Percentiles rank a stretch among this genome's conserved stretches.
Evolutionary conservation across 1,140 invertebrate species (phyloP).

Genomic region (Apocrypta bakeri): DNA sequence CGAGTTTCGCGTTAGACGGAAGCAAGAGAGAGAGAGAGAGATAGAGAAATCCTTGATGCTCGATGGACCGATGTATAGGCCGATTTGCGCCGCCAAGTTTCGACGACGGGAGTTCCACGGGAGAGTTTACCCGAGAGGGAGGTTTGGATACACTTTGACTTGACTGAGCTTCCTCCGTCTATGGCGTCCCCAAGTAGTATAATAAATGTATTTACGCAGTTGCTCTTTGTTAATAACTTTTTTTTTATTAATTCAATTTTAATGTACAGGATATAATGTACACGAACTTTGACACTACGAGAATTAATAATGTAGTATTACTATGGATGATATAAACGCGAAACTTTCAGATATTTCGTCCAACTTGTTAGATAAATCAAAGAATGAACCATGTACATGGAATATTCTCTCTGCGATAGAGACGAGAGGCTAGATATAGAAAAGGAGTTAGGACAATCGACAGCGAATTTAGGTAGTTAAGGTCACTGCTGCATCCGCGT

Average conservation of each 20-base stretch:
- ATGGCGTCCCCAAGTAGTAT: not conserved
- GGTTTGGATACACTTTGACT: not conserved
- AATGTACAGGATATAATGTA: not conserved
- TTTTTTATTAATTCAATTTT: not conserved
- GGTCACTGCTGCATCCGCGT: not conserved
- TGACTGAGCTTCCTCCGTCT: not conserved
- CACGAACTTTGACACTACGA: not conserved
- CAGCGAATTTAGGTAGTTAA: slow-evolving; percentile 35
- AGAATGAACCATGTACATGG: not conserved
- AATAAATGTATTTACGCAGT: slow-evolving; percentile 18
- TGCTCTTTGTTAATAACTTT: not conserved
- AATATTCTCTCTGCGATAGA: not conserved
- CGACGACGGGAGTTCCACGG: not conserved
- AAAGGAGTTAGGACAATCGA: not conserved
- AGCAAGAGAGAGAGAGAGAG: not conserved
- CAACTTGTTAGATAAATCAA: not conserved
- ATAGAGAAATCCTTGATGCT: not conserved
- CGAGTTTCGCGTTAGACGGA: slow-evolving; percentile 38
- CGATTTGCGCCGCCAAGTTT: slow-evolving; percentile 26
- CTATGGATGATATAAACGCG: not conserved
- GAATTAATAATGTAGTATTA: not conserved
- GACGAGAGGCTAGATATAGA: not conserved
- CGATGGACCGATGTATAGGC: slow-evolving; percentile 32
- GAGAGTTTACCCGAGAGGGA: not conserved
- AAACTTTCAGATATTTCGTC: not conserved